These are phyloP conservation scores for Pristionchus mayeri DNA, from an alignment of 2,888 invertebrate genomes.

Conservation along the genomic window DNA sequence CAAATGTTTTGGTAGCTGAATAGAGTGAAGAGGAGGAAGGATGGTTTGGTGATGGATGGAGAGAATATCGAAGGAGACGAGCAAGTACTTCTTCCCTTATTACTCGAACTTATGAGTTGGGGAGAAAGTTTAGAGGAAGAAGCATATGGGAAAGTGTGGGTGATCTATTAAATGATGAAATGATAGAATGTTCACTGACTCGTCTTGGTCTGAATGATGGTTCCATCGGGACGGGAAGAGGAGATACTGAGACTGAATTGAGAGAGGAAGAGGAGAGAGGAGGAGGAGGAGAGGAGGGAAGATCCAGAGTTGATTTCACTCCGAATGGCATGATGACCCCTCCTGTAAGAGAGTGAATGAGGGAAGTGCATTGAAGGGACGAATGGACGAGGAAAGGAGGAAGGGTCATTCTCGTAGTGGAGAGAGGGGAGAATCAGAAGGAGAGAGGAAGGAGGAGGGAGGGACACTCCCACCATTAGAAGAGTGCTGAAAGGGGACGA, in stretches of 20 bases:
- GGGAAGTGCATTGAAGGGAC: background rate
- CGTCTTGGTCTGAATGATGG: constrained; percentile 13
- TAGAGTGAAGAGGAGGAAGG: background rate
- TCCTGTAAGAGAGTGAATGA: background rate
- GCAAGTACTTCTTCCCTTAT: background rate
- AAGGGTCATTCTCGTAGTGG: background rate
- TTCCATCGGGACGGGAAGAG: constrained; percentile 33
- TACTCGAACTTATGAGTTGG: background rate
- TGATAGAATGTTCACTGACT: constrained; percentile 20
- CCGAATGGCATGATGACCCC: constrained; percentile 41
- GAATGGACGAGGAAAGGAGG: background rate
- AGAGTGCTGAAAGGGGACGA: too few relatives aligned
- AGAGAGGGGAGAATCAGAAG: constrained; percentile 16
- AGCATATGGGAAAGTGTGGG: background rate
- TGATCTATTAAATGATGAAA: background rate
- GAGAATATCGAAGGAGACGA: background rate
- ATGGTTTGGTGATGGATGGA: background rate
- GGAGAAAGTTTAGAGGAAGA: background rate
- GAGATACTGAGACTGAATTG: constrained; percentile 2
- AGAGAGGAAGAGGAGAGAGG: constrained; percentile 36
- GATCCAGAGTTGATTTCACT: constrained; percentile 35
- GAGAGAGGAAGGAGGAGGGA: background rate
- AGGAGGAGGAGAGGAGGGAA: constrained; percentile 34
- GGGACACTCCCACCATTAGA: background rate
- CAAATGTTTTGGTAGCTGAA: too few relatives aligned